phyloP scores from a whole-genome alignment of 1,140 invertebrate species.

The Acromyrmex echinatior region DNA sequence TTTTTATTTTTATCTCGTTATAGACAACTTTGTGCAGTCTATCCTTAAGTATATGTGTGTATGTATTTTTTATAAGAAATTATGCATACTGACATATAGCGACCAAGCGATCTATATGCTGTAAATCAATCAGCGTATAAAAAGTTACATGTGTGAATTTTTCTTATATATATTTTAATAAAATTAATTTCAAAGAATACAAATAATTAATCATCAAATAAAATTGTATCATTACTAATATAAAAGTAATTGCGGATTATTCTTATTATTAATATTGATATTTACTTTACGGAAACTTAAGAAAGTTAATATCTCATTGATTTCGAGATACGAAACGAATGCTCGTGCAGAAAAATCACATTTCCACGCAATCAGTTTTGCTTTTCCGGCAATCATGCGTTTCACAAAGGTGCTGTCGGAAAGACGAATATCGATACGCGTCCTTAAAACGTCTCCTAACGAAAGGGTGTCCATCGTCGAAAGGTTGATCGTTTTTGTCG shows the following conservation, averaged over 20 bases:
- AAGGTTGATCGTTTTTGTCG: slow-evolving; percentile 38
- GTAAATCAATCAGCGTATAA: not conserved
- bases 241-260: not conserved
- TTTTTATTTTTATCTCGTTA: slow-evolving; percentile 62
- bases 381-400: slow-evolving; percentile 3
- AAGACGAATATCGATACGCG: not conserved
- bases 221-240: not conserved
- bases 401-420: not conserved
- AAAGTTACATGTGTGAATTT: not conserved
- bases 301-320: not conserved
- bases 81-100: slow-evolving; percentile 6
- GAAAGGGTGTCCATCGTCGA: slow-evolving; percentile 12
- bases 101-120: not conserved
- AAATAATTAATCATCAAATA: not conserved
- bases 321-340: not conserved
- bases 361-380: slow-evolving; percentile 11
- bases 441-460: slow-evolving; percentile 13
- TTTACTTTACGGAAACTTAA: not conserved
- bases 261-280: not conserved
- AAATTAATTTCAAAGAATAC: not conserved
- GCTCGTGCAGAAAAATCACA: not conserved
- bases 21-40: not conserved
- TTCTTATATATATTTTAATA: not conserved
- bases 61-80: slow-evolving; percentile 36
- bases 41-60: not conserved